These are phyloP conservation scores for Eupithecia dodoneata DNA, from an alignment of 2,888 invertebrate species.

Conservation along the genomic window DNA sequence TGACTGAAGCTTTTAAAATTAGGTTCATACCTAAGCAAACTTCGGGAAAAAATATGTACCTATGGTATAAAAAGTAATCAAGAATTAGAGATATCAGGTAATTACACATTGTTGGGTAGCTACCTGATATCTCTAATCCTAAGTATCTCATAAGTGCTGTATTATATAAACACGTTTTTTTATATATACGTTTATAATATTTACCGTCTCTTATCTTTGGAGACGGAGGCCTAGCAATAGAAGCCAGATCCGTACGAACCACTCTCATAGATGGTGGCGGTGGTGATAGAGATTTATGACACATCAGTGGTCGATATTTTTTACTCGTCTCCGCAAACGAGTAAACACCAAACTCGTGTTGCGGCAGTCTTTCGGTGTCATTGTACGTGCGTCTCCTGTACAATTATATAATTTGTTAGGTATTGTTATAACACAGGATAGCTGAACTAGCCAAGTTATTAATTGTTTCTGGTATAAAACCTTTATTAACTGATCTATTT, in stretches of 20 bases:
- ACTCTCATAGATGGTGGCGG: conserved; percentile 59
- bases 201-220: conserved; percentile 68
- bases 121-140: too few relatives aligned
- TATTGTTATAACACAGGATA: not conserved
- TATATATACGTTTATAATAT: not conserved
- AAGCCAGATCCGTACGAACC: conserved; percentile 50
- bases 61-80: too few relatives aligned
- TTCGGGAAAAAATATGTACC: too few relatives aligned
- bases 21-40: too few relatives aligned
- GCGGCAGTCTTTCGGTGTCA: conserved; percentile 66
- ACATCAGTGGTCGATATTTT: conserved; percentile 56
- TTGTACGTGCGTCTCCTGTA: conserved; percentile 68
- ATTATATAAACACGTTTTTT: too few relatives aligned
- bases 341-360: conserved; percentile 72
- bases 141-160: too few relatives aligned
- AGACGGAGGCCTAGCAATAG: conserved; percentile 56
- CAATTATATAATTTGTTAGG: not conserved
- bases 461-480: not conserved
- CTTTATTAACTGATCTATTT: conserved; percentile 13
- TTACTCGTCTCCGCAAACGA: conserved; percentile 65
- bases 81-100: too few relatives aligned
- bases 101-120: too few relatives aligned
- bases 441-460: not conserved
- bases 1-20: not conserved
- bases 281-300: conserved; percentile 62